Evolutionary conservation across 2,888 invertebrate species (phyloP).

Genomic region (Phyllotreta striolata): DNA sequence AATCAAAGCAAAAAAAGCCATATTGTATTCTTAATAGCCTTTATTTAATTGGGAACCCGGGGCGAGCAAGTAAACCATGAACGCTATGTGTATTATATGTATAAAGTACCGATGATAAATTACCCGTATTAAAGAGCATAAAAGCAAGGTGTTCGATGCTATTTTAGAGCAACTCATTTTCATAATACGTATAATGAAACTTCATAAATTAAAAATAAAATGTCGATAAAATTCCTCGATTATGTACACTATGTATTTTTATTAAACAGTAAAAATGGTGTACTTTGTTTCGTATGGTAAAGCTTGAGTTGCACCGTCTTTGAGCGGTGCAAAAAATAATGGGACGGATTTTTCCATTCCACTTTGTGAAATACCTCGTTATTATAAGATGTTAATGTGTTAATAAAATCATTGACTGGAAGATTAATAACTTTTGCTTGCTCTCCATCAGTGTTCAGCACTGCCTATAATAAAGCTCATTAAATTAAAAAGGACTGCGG

Average conservation of each 20-base stretch:
- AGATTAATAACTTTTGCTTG: no score
- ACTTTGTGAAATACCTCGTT: no score
- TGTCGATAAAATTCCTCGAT: conserved; percentile 10
- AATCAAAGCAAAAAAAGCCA: conserved; percentile 1
- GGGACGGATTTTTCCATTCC: no score
- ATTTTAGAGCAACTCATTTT: conserved; percentile 8
- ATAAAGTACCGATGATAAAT: conserved; percentile 10
- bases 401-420: no score
- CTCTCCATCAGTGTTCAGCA: no score
- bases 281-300: no score
- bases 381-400: no score
- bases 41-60: conserved; percentile 7
- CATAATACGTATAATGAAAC: conserved; percentile 7
- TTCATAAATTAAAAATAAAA: conserved; percentile 7
- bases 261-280: no score
- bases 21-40: conserved; percentile 12
- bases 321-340: no score
- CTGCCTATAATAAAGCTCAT: no score
- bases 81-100: conserved; percentile 8
- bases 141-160: conserved; percentile 3
- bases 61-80: conserved; percentile 15
- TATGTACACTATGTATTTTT: conserved; percentile 4
- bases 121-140: conserved; percentile 13
- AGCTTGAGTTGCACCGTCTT: no score
- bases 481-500: no score